These are phyloP conservation scores for Amiota mariae DNA, from an alignment of 2,888 invertebrate genomes.

Conservation along the genomic window DNA sequence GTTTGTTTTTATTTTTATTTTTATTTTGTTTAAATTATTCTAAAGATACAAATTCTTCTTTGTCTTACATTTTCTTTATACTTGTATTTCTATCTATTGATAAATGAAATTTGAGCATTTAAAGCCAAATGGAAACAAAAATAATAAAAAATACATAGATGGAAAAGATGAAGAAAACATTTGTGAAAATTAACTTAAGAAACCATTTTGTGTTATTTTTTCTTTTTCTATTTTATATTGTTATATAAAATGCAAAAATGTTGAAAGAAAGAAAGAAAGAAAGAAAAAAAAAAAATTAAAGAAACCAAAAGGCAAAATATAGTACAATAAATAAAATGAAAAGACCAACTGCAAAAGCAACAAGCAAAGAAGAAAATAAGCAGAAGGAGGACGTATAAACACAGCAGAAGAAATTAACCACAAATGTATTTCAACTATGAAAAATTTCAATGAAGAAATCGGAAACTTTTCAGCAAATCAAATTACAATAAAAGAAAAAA, in stretches of 20 bases:
- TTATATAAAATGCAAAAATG: slow-evolving; percentile 2
- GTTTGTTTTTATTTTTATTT: background rate
- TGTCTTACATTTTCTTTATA: too few species aligned
- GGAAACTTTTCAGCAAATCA: slow-evolving; percentile 66
- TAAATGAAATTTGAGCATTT: slow-evolving; percentile 7
- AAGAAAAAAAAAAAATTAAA: too few species aligned
- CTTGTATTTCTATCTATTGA: background rate
- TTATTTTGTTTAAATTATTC: too few species aligned
- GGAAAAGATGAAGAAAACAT: background rate
- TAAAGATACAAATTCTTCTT: too few species aligned
- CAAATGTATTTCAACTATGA: slow-evolving; percentile 31
- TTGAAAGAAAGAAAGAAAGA: too few species aligned
- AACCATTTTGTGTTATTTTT: slow-evolving; percentile 13
- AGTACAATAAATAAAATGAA: background rate
- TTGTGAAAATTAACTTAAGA: slow-evolving; percentile 25
- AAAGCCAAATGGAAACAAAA: slow-evolving; percentile 7
- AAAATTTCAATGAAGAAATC: slow-evolving; percentile 60
- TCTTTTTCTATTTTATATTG: background rate
- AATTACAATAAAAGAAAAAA: slow-evolving; percentile 56
- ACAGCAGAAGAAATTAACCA: slow-evolving; percentile 26
- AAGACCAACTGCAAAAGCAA: slow-evolving; percentile 28
- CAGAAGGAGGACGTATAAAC: background rate
- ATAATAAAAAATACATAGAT: too few species aligned
- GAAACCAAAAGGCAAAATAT: background rate
- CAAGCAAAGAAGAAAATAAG: background rate